phyloP scores from a whole-genome alignment of 2,888 invertebrate species.

The Chloromyia formosa region DNA sequence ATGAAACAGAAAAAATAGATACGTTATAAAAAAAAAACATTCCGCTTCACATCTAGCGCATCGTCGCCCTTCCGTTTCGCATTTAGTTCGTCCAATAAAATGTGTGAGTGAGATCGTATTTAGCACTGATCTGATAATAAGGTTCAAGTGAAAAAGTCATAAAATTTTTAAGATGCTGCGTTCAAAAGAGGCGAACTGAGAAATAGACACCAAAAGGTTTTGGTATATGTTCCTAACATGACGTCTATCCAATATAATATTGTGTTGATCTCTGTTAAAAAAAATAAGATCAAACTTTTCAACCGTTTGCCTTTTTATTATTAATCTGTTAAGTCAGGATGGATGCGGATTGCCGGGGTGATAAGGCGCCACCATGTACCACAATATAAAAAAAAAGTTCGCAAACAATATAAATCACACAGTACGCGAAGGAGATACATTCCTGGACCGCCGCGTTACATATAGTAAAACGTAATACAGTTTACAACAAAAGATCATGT shows the following conservation, averaged over 20 bases:
- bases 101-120: constrained; percentile 43
- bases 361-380: constrained; percentile 39
- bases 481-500: constrained; percentile 34
- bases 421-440: background rate
- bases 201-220: background rate
- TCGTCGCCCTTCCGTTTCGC: background rate
- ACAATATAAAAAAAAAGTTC: background rate
- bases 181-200: constrained; percentile 12
- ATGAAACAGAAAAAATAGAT: background rate
- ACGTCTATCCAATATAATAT: background rate
- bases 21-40: background rate
- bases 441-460: background rate
- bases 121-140: constrained; percentile 48
- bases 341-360: constrained; percentile 18
- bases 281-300: constrained; percentile 27
- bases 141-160: constrained; percentile 51
- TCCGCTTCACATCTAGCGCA: background rate
- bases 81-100: constrained; percentile 14
- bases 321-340: constrained; percentile 36
- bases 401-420: background rate
- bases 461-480: background rate
- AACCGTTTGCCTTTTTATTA: constrained; percentile 29
- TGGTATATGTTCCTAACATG: no score
- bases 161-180: constrained; percentile 25
- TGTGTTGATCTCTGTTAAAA: constrained; percentile 11